A percentile compares a stretch with the other conserved stretches of the same genome.
Evolutionary conservation across 2,888 invertebrate genomes (phyloP).

Genomic region (Hydraecia micacea): DNA sequence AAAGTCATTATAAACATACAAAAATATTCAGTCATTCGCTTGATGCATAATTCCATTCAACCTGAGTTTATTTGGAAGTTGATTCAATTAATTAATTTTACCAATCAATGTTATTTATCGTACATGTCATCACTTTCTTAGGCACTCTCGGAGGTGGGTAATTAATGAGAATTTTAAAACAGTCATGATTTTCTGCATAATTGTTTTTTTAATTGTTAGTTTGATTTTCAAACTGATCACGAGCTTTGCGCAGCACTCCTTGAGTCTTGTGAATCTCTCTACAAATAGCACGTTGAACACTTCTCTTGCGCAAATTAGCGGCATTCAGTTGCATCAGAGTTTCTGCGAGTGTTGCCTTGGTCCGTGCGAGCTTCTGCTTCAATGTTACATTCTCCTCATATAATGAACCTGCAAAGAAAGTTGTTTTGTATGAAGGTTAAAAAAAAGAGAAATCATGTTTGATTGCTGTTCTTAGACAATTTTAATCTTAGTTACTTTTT

Average conservation of each 20-base stretch:
- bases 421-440: neutral
- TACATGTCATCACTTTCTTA: constrained; percentile 25
- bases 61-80: constrained; percentile 9
- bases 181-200: neutral
- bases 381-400: constrained; percentile 93
- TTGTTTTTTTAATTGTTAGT: constrained; percentile 29
- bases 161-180: constrained; percentile 5
- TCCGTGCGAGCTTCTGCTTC: constrained; percentile 92
- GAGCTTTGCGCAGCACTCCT: constrained; percentile 93
- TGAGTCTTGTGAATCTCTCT: constrained; percentile 95
- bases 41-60: constrained; percentile 8
- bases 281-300: constrained; percentile 95
- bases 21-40: constrained; percentile 42
- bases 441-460: neutral
- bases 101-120: constrained; percentile 20
- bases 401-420: constrained; percentile 79
- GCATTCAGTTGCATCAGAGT: constrained; percentile 94
- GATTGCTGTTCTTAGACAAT: neutral
- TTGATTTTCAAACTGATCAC: constrained; percentile 92
- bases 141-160: neutral
- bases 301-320: constrained; percentile 94
- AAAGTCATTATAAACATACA: constrained; percentile 41
- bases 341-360: constrained; percentile 94
- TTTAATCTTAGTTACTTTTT: neutral
- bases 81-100: constrained; percentile 12